Evolutionary conservation across 2,113 vertebrate genomes (phyloP), one percentile per base, ranked within the genome.

Genomic region (Burhinus bistriatus): DNA sequence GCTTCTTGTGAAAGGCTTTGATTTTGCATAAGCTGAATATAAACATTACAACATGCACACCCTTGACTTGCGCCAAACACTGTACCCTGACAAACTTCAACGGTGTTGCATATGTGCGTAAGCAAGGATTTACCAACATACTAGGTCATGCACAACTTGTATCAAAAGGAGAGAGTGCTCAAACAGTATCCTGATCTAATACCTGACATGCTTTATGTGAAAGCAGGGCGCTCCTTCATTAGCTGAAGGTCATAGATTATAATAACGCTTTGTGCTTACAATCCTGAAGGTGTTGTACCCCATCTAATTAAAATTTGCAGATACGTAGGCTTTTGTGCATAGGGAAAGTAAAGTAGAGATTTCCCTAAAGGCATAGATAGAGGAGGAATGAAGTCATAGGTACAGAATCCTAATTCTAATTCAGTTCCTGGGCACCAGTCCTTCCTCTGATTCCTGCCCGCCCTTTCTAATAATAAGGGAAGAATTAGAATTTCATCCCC

Each of bases 211-310:
- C 44, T 95, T 91, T 38, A 30, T 32, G 47, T 89, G 55, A 79
- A 96, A 92, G 65, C 87, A 83, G 81, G 58, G 40, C 62, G 62
- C 58, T 96, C 42, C 89, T 92, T 95, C 89, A 73, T 89, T 95
- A 95, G 66, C 62, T 95, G 89, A 94, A 97, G 93, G 91, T 95
- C 84, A 77, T 38, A 91, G 75, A 94, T 94, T 85, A 73, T 94
- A 87, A 89, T 87, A 89, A 85, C 42, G 34, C 84, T 91, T 87
- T 58, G 62, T 52, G 45, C 83, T 97, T 89, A 68, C 18, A 95
- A 57, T 91, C 91, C 71, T 96, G 93, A 89, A 90, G 70, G 78
- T 65, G 66, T 42, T 94, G 71, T 80, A 93, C 62, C 83, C 73
- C 61, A 82, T 87, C 93, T 95, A 95, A 95, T 96, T 95, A 94